Percentiles rank a stretch among this genome's conserved stretches.
These are phyloP conservation scores for Paracanthobrama guichenoti DNA, from an alignment of 2,113 vertebrate genomes.

Conservation along the genomic window DNA sequence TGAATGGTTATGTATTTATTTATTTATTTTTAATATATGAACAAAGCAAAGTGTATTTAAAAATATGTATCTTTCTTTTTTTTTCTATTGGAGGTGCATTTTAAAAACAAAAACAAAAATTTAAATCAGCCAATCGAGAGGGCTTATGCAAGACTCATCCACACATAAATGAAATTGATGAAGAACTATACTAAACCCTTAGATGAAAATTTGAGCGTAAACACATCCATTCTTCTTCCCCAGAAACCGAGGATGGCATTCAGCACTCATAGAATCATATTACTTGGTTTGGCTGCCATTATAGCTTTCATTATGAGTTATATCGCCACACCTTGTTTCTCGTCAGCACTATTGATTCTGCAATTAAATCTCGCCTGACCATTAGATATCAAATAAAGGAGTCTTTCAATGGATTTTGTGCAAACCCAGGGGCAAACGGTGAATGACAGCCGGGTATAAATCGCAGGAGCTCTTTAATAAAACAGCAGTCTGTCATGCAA, in stretches of 20 bases:
- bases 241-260: background rate
- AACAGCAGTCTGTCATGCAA: conserved; percentile 44
- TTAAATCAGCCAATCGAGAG: background rate
- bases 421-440: conserved; percentile 17
- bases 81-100: too few relatives aligned
- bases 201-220: background rate
- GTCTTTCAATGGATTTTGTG: conserved; percentile 23
- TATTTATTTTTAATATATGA: too few relatives aligned
- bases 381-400: conserved; percentile 44
- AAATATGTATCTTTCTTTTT: too few relatives aligned
- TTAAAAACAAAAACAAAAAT: too few relatives aligned
- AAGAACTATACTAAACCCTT: background rate
- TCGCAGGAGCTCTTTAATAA: conserved; percentile 46
- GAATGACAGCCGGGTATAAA: conserved; percentile 27
- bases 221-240: background rate
- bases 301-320: conserved; percentile 47
- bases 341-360: conserved; percentile 46
- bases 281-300: conserved; percentile 28
- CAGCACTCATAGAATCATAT: conserved; percentile 15
- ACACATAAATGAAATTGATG: background rate
- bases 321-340: conserved; percentile 44
- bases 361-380: conserved; percentile 49
- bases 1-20: too few relatives aligned
- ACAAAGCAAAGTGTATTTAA: too few relatives aligned
- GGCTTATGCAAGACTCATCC: background rate